Conservation (phyloP, 2,888 invertebrate genomes). For the Cryptophagus acutangulus region DNA sequence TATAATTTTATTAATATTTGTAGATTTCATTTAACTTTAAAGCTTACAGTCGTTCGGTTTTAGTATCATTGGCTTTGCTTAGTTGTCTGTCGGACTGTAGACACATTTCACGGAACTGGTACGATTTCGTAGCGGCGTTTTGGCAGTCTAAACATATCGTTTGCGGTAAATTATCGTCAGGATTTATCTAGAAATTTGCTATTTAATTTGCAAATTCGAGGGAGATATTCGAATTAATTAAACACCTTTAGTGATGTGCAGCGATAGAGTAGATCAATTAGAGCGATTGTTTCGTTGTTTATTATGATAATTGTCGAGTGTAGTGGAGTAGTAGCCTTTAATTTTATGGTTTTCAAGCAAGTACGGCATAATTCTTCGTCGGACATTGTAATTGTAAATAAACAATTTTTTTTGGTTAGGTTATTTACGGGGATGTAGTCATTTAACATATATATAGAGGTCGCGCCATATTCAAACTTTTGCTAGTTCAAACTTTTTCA, state of each 20-base stretch:
- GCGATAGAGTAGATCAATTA: background rate
- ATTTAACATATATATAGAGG: no score
- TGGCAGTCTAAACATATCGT: conserved; percentile 24
- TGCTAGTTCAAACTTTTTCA: no score
- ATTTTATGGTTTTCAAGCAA: background rate
- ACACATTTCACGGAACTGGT: conserved; percentile 24
- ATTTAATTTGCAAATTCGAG: no score
- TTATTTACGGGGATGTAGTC: no score
- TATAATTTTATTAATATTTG: background rate
- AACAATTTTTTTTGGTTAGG: background rate
- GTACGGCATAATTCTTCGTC: background rate
- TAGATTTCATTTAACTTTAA: background rate
- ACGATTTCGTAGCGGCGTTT: conserved; percentile 19
- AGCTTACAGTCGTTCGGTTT: background rate
- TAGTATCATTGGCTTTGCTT: background rate
- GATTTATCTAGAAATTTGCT: conserved; percentile 25
- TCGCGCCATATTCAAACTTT: no score
- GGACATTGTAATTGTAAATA: background rate
- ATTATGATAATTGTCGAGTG: background rate
- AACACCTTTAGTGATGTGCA: background rate
- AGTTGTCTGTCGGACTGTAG: conserved; percentile 21
- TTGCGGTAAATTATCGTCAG: conserved; percentile 21
- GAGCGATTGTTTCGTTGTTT: background rate
- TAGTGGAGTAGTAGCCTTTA: background rate
- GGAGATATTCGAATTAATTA: conserved; percentile 1